Percentiles rank a stretch among this genome's conserved stretches.
Evolutionary conservation across 2,113 vertebrate genomes (phyloP).

Genomic region (Oryzias celebensis): DNA sequence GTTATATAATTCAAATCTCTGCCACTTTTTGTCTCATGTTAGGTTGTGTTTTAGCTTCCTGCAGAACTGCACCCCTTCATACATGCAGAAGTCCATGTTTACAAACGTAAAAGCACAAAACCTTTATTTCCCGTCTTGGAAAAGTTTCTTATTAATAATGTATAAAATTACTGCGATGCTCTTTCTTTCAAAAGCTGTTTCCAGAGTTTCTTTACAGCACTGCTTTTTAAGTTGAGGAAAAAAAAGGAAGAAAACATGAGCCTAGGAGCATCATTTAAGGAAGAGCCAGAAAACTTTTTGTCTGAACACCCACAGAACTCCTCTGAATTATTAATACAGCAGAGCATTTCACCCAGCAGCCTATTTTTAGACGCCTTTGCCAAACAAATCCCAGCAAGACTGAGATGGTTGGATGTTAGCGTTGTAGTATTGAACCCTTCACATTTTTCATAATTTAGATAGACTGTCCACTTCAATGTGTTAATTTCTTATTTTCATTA

Average conservation of each 20-base stretch:
- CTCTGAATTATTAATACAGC: slow-evolving; percentile 73
- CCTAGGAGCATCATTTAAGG: neutral
- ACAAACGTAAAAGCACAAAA: neutral
- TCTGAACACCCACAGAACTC: slow-evolving; percentile 23
- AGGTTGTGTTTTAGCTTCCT: neutral
- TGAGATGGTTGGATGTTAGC: neutral
- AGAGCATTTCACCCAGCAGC: slow-evolving; percentile 49
- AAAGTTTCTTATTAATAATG: too few species aligned
- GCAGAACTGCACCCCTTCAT: neutral
- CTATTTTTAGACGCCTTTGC: slow-evolving; percentile 72
- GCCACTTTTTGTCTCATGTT: neutral
- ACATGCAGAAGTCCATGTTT: neutral
- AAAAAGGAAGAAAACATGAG: neutral
- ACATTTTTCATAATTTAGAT: neutral
- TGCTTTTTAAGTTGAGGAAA: neutral
- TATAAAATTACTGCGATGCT: too few species aligned
- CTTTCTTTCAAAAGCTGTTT: neutral
- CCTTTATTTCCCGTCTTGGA: neutral
- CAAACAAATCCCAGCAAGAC: slow-evolving; percentile 52
- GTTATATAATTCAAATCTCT: neutral
- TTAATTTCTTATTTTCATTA: too few species aligned
- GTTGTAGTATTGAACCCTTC: slow-evolving; percentile 14
- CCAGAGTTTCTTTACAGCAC: neutral
- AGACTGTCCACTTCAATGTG: too few species aligned
- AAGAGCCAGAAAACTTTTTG: slow-evolving; percentile 23